Base-by-base conservation (phyloP, 2,888 invertebrate genomes). In the Peribatodes rhomboidaria region DNA sequence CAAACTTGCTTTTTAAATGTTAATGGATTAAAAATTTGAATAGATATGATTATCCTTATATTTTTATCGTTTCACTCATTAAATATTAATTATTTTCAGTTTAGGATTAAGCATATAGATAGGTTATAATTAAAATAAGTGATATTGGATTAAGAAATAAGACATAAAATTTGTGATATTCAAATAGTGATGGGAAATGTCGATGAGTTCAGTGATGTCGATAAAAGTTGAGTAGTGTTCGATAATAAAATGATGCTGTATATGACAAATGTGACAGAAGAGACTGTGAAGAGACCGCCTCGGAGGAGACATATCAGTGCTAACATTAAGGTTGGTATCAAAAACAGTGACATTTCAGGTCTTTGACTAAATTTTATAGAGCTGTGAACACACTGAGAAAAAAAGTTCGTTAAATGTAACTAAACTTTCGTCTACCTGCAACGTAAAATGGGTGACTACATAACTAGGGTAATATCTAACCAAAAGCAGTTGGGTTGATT, bases 301-400 rank as follows among this genome's bases (percentile, higher is more conserved):
- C 80, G 92, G 77, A 88, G 92, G 63, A 85, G 80, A 69, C 84
- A 82, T 66, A 81, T 90, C 61, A 91, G 89, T 85, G 90, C 87
- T 72, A 92, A 84, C 75, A 93, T 92, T 65, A 93, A 90, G 94
- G 94, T 91, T 73, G 72, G 78, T 73, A 42, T n/a, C n/a, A n/a
- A n/a, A n/a, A n/a, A n/a, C n/a, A n/a, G n/a, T n/a, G n/a, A n/a
- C n/a, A n/a, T n/a, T n/a, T n/a, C n/a, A n/a, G n/a, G n/a, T n/a
- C n/a, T n/a, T n/a, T n/a, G n/a, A n/a, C n/a, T n/a, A n/a, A n/a
- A n/a, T n/a, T n/a, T n/a, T n/a, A n/a, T n/a, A n/a, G n/a, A n/a
- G n/a, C n/a, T n/a, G n/a, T n/a, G n/a, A n/a, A n/a, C n/a, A n/a
- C n/a, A n/a, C n/a, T n/a, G n/a, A n/a, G n/a, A n/a, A n/a, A n/a